A percentile compares a stretch with the other conserved stretches of the same genome.
phyloP scores from a whole-genome alignment of 2,797 vertebrate genomes.

The Choloepus didactylus region DNA sequence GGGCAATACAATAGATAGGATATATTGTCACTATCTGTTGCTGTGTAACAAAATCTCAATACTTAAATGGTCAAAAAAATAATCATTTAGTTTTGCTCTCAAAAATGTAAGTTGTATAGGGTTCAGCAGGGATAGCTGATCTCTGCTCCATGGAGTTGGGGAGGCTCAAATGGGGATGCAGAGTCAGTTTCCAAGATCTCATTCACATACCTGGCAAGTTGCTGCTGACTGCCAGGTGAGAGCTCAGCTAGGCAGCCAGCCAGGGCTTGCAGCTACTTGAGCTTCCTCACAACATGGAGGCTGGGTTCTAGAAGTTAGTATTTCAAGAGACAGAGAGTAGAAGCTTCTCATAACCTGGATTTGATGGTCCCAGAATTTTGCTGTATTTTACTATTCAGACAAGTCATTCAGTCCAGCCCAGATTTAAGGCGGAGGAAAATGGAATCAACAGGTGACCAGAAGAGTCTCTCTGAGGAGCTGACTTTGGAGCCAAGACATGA shows the following conservation, averaged over 20 bases:
- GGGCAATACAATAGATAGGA: not conserved
- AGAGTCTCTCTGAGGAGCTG: not conserved
- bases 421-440: not conserved
- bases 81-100: too few relatives aligned
- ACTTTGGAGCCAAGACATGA: not conserved
- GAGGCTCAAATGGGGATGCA: not conserved
- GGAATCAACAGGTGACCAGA: not conserved
- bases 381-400: not conserved
- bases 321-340: not conserved
- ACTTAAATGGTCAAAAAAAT: not conserved
- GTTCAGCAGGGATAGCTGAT: not conserved
- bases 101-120: too few relatives aligned
- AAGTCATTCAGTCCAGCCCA: not conserved
- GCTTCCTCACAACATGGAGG: not conserved
- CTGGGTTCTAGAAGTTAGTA: not conserved
- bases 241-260: not conserved
- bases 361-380: not conserved
- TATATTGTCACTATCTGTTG: not conserved
- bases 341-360: not conserved
- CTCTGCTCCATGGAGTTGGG: not conserved
- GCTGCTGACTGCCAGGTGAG: not conserved
- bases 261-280: not conserved
- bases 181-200: not conserved
- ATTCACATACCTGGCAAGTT: not conserved
- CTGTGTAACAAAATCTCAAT: not conserved